phyloP scores from a whole-genome alignment of 2,113 vertebrate species.

The Phylloscopus trochiloides region DNA sequence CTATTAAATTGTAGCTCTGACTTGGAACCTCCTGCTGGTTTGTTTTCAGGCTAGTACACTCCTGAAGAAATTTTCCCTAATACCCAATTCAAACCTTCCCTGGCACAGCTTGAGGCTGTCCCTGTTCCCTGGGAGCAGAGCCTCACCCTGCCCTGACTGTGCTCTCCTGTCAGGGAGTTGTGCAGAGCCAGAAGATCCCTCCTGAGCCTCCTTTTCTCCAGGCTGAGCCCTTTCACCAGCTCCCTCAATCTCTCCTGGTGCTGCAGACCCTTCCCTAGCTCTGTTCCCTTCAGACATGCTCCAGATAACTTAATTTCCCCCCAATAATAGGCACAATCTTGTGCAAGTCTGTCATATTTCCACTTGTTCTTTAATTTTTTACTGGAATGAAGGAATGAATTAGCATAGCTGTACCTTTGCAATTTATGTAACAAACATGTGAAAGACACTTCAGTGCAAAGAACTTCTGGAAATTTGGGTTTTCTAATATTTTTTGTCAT shows the following conservation, averaged over 20 bases:
- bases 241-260: accelerated
- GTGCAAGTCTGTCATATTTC: neutral
- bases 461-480: neutral
- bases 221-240: neutral
- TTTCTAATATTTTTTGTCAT: neutral
- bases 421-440: neutral
- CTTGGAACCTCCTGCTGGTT: neutral
- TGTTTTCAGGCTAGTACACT: neutral
- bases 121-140: neutral
- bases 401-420: neutral
- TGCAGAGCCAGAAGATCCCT: neutral
- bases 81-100: neutral
- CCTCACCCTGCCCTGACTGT: accelerated
- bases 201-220: neutral
- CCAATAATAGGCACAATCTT: neutral
- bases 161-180: neutral
- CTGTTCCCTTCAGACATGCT: accelerated
- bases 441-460: neutral
- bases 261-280: neutral
- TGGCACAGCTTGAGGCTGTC: neutral
- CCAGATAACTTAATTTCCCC: neutral
- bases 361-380: neutral
- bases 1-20: neutral
- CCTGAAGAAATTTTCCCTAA: neutral
- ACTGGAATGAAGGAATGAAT: neutral